phyloP scores from a whole-genome alignment of 2,888 invertebrate genomes.

The Dorcus hopei region DNA sequence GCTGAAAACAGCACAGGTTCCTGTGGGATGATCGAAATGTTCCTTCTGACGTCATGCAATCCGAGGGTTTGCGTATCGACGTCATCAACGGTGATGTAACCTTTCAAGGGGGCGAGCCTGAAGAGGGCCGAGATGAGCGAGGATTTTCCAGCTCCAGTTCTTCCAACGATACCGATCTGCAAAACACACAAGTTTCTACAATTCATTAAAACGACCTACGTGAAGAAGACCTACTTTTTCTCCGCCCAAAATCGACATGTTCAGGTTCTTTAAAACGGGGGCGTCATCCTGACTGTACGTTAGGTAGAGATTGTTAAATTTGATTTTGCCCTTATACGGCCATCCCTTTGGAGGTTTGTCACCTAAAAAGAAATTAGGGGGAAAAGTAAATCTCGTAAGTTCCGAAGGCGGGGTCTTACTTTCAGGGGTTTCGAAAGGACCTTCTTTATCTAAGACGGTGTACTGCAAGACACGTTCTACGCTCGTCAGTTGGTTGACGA shows the following conservation, averaged over 20 bases:
- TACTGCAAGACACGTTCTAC: slow-evolving; percentile 79
- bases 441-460: slow-evolving; percentile 67
- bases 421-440: slow-evolving; percentile 52
- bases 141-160: slow-evolving; percentile 85
- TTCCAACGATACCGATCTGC: slow-evolving; percentile 78
- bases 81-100: slow-evolving; percentile 74
- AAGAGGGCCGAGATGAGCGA: slow-evolving; percentile 80
- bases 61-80: slow-evolving; percentile 67
- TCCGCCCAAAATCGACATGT: slow-evolving; percentile 59
- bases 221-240: slow-evolving; percentile 55
- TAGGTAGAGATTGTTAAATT: slow-evolving; percentile 60
- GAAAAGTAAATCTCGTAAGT: background rate
- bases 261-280: slow-evolving; percentile 69
- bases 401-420: background rate
- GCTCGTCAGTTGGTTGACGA: slow-evolving; percentile 66
- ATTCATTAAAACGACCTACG: background rate
- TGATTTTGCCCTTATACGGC: slow-evolving; percentile 60
- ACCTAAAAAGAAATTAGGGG: slow-evolving; percentile 31
- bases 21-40: slow-evolving; percentile 71
- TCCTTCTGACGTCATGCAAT: slow-evolving; percentile 72
- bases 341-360: slow-evolving; percentile 58
- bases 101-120: slow-evolving; percentile 73
- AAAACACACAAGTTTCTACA: slow-evolving; percentile 2
- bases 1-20: slow-evolving; percentile 63
- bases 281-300: slow-evolving; percentile 60